Conservation (phyloP, 2,888 invertebrate genomes). For the Ochropacha duplaris region DNA sequence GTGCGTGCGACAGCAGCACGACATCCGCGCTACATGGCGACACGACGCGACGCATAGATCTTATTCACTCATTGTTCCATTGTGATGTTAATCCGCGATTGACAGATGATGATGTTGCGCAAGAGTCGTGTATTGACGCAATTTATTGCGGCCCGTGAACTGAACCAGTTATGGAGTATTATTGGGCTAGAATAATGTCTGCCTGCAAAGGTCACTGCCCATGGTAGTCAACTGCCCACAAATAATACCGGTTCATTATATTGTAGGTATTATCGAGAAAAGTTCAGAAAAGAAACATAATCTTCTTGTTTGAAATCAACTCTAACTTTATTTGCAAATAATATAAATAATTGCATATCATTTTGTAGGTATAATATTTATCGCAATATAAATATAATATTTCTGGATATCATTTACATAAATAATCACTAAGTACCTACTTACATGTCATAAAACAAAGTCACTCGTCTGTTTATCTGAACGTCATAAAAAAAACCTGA, state of each 20-base stretch:
- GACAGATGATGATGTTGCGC: constrained; percentile 66
- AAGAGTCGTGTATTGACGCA: constrained; percentile 43
- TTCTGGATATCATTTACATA: too few species aligned
- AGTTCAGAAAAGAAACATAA: too few species aligned
- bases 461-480: too few species aligned
- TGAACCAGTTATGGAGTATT: constrained; percentile 39
- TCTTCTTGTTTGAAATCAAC: too few species aligned
- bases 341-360: too few species aligned
- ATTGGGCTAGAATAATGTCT: constrained; percentile 28
- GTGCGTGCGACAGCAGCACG: constrained; percentile 15
- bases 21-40: constrained; percentile 1
- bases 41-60: constrained; percentile 28
- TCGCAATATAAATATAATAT: too few species aligned
- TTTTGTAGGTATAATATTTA: too few species aligned
- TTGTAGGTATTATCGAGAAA: neutral
- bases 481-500: too few species aligned
- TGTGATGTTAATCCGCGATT: constrained; percentile 75
- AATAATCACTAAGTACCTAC: too few species aligned
- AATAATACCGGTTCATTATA: neutral
- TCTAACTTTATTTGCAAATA: too few species aligned
- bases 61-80: constrained; percentile 53
- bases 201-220: constrained; percentile 41
- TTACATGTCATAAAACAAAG: too few species aligned
- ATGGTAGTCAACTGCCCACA: constrained; percentile 8
- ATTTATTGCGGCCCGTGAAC: constrained; percentile 32